Percentiles rank a stretch among this genome's conserved stretches.
phyloP scores from a whole-genome alignment of 2,797 vertebrate species.

The Echeneis naucrates region DNA sequence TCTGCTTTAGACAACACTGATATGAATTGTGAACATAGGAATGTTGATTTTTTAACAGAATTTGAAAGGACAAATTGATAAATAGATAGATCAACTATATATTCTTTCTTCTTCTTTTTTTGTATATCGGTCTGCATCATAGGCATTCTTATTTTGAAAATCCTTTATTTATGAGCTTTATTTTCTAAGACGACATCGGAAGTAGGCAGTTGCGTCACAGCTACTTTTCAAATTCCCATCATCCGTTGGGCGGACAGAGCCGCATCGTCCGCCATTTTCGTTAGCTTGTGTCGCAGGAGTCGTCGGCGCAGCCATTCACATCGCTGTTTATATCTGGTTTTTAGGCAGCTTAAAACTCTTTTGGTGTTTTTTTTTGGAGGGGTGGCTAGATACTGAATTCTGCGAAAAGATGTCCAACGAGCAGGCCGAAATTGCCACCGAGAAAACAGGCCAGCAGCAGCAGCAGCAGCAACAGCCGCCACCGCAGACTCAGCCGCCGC shows the following conservation, averaged over 20 bases:
- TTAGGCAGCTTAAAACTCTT: background rate
- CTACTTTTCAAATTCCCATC: conserved; percentile 24
- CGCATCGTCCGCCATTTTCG: conserved; percentile 65
- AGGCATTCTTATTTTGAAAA: conserved; percentile 40
- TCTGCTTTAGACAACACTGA: too few species aligned
- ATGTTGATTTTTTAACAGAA: too few species aligned
- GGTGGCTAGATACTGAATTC: background rate
- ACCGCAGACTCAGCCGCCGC: conserved; percentile 38
- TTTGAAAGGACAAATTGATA: background rate
- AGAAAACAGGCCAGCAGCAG: conserved; percentile 62
- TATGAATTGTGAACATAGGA: too few species aligned
- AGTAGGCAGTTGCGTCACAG: rapidly evolving
- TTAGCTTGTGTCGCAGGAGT: conserved; percentile 14
- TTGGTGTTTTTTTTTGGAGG: too few species aligned
- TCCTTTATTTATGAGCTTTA: background rate
- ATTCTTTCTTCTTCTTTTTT: too few species aligned
- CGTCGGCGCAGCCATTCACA: background rate
- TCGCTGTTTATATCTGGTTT: too few species aligned
- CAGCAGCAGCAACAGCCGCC: conserved; percentile 14
- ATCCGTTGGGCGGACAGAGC: background rate
- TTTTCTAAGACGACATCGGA: conserved; percentile 46
- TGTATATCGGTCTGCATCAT: background rate
- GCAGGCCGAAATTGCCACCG: conserved; percentile 63
- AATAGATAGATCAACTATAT: background rate
- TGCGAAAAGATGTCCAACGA: conserved; percentile 82